A percentile compares a stretch with the other conserved stretches of the same genome.
Evolutionary conservation across 2,113 vertebrate genomes (phyloP).

Genomic region (Nasalis larvatus): DNA sequence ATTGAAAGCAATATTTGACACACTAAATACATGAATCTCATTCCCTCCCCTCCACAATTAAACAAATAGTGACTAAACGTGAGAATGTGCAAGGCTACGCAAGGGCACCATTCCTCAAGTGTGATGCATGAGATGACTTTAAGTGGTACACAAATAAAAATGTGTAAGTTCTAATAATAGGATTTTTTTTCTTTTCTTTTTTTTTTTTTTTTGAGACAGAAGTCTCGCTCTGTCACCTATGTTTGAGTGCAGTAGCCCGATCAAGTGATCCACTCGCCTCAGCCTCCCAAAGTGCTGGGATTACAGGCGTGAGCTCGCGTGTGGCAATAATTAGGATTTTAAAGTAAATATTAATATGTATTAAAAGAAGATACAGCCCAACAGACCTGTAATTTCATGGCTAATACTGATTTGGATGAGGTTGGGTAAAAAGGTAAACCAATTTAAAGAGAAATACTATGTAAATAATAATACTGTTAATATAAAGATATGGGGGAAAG

Average conservation of each 20-base stretch:
- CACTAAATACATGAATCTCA: background rate
- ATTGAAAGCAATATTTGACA: background rate
- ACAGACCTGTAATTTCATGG: background rate
- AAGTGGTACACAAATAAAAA: constrained; percentile 31
- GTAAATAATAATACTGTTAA: background rate
- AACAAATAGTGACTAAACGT: background rate
- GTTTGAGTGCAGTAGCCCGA: no score
- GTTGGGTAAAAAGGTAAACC: background rate
- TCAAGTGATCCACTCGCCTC: no score
- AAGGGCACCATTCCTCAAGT: background rate
- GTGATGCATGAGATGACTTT: background rate
- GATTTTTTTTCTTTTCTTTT: background rate
- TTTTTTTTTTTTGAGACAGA: no score
- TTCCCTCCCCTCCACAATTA: background rate
- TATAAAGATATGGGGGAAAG: background rate
- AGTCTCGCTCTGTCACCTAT: no score
- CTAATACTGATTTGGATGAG: constrained; percentile 6
- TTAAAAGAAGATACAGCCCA: constrained; percentile 3
- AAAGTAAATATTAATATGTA: background rate
- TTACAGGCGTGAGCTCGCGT: no score
- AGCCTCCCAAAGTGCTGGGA: no score
- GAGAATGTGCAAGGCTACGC: background rate
- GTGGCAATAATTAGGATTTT: constrained; percentile 28
- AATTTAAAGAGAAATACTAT: constrained; percentile 19
- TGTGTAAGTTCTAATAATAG: constrained; percentile 2